Base-by-base conservation (phyloP, 2,797 vertebrate genomes). In the Fistularia tabacaria region DNA sequence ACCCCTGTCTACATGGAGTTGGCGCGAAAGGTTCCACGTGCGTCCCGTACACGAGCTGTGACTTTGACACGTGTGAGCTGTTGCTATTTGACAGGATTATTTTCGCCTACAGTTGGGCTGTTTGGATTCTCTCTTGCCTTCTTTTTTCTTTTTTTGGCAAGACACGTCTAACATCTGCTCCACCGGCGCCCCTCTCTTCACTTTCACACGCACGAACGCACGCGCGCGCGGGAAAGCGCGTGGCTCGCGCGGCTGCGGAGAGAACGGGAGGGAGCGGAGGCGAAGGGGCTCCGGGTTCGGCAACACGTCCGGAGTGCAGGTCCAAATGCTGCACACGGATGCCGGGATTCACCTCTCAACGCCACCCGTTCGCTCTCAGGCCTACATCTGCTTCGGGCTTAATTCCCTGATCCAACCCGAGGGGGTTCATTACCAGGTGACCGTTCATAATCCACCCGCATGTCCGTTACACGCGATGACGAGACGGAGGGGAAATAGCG, bases 281-380 rank as follows among this genome's bases (percentile, higher is more conserved):
- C 25, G 25, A 2, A 25, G 25, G 25, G 25, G 25, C 5, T 25
- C 25, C 25, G 25, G 25, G 25, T 25, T 25, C 25, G 25, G 25
- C 25, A 25, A 25, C 2, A 25, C 25, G 25, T 25, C 5, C 25
- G 25, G 25, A 25, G 25, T 25, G 25, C 25, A 5, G 25, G 25
- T 25, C 25, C 25, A 25, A 25, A 25, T 25, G 25, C 25, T 25
- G 25, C 25, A 25, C 25, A 25, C 2, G 25, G 25, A 25, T 25
- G 25, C 25, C 25, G 25, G 25, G 25, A 25, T 25, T 2, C 25
- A 25, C 25, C 25, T 25, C 25, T 40, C 39, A 60, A 78, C 85
- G 83, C 83, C 25, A 25, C 82, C 84, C 82, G 80, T 78, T 57
- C 14, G 66, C 73, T 68, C 61, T 59, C 53, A 80, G 87, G 84